Percentiles rank a stretch among this genome's conserved stretches.
These are phyloP conservation scores for Tethea ocularis DNA, from an alignment of 2,888 invertebrate genomes.

Conservation along the genomic window DNA sequence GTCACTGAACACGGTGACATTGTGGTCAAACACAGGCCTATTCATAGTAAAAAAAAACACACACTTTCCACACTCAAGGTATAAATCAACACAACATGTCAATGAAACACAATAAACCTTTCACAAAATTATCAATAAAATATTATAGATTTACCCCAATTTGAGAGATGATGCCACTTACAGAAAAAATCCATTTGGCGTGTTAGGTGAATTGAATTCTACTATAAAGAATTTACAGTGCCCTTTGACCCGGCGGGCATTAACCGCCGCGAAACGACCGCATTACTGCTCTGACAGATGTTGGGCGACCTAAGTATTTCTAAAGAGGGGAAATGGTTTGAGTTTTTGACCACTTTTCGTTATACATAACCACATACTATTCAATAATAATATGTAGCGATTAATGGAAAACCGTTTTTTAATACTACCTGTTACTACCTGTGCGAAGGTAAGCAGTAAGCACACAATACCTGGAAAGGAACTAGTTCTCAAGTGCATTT, in stretches of 20 bases:
- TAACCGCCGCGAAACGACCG: constrained; percentile 40
- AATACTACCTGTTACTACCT: too few species aligned
- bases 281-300: constrained; percentile 47
- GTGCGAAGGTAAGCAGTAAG: too few species aligned
- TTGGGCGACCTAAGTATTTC: constrained; percentile 15
- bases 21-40: too few species aligned
- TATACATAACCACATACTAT: neutral
- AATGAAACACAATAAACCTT: constrained; percentile 3
- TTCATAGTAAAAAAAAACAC: too few species aligned
- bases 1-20: too few species aligned
- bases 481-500: too few species aligned
- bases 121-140: constrained; percentile 21
- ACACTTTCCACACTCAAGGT: neutral
- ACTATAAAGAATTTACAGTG: constrained; percentile 52
- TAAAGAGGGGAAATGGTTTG: neutral
- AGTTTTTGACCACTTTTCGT: neutral
- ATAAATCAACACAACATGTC: neutral
- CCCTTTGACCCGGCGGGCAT: constrained; percentile 44
- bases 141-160: constrained; percentile 26
- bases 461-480: too few species aligned
- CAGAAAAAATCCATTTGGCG: constrained; percentile 62
- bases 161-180: constrained; percentile 41
- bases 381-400: neutral
- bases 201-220: constrained; percentile 47
- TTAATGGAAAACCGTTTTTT: too few species aligned